These are phyloP conservation scores for Proctacanthus coquilletti DNA, from an alignment of 1,140 invertebrate species.

Conservation along the genomic window DNA sequence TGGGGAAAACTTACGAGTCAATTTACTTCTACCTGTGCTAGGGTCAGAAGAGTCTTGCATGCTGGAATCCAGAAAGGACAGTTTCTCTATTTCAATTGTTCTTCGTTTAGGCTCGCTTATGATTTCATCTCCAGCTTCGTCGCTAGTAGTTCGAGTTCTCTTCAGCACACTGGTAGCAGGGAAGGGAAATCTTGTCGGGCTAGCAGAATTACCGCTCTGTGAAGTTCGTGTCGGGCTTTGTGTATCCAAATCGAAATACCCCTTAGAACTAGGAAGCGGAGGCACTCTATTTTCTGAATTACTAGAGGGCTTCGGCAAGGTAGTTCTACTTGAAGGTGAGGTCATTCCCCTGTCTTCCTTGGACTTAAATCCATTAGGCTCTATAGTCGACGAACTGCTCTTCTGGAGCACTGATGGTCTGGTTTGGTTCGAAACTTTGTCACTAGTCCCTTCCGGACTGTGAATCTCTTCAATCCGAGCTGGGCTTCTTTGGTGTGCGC, in stretches of 20 bases:
- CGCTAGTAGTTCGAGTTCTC: background rate
- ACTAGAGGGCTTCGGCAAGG: too few species aligned
- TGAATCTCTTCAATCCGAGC: slow-evolving; percentile 10
- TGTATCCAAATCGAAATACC: background rate
- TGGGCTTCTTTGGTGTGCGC: slow-evolving; percentile 12
- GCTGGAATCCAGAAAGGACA: background rate
- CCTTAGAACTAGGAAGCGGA: background rate
- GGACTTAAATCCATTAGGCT: slow-evolving; percentile 6
- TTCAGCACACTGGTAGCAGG: background rate
- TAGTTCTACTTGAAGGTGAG: too few species aligned
- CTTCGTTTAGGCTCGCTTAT: background rate
- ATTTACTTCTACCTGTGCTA: background rate
- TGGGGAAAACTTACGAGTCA: background rate
- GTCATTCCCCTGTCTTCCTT: background rate
- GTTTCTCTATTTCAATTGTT: slow-evolving; percentile 2
- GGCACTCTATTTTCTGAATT: background rate
- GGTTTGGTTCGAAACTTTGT: background rate
- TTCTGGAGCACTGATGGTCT: background rate
- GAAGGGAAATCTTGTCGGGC: background rate
- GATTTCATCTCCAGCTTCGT: background rate
- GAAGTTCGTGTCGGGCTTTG: background rate
- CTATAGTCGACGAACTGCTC: slow-evolving; percentile 11
- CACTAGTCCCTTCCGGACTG: slow-evolving; percentile 9
- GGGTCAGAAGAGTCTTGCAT: background rate
- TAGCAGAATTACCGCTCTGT: too few species aligned